Evolutionary conservation across 1,140 invertebrate genomes (phyloP).

Genomic region (Neodiprion pinetum): DNA sequence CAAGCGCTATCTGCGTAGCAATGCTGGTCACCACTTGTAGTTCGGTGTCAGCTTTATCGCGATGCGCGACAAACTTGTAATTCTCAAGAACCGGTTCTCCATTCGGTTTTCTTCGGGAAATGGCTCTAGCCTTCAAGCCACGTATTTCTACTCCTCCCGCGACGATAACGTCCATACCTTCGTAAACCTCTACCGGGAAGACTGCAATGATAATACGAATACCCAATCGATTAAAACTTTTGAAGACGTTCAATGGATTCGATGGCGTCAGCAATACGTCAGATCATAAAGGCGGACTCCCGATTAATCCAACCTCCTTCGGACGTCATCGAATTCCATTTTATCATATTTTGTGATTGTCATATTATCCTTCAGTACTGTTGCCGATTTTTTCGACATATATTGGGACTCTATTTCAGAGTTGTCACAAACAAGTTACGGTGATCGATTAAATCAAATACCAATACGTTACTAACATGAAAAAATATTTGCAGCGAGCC

Average conservation of each 20-base stretch:
- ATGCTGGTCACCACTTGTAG: constrained; percentile 63
- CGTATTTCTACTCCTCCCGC: constrained; percentile 85
- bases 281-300: no score
- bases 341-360: no score
- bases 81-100: constrained; percentile 75
- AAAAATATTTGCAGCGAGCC: no score
- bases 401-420: no score
- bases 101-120: constrained; percentile 70
- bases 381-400: no score
- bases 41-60: constrained; percentile 38
- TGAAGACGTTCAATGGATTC: no score
- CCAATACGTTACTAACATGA: no score
- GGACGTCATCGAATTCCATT: no score
- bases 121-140: constrained; percentile 81
- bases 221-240: background rate
- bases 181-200: constrained; percentile 61
- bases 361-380: no score
- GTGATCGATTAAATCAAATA: background rate
- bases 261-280: no score
- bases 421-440: background rate
- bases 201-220: constrained; percentile 32
- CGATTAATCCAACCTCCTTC: no score
- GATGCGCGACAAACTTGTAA: constrained; percentile 73
- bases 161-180: constrained; percentile 52
- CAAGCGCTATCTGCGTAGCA: constrained; percentile 76